These are phyloP conservation scores for Hyalella azteca DNA, from an alignment of 2,888 invertebrate species.

Conservation along the genomic window DNA sequence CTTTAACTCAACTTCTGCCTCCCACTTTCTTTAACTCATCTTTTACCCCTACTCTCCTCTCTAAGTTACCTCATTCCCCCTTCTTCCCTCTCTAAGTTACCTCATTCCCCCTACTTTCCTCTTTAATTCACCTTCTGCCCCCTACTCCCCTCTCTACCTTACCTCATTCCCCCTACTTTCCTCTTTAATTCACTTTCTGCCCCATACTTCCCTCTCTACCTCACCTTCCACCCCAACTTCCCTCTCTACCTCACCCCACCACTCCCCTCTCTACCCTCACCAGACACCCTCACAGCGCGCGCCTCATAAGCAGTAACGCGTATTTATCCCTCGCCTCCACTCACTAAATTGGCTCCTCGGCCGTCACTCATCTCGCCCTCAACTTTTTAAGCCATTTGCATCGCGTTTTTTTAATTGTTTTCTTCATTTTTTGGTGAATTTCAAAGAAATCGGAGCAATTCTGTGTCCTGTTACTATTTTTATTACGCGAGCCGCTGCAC, in stretches of 20 bases:
- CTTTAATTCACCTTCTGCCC: background rate
- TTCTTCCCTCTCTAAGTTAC: background rate
- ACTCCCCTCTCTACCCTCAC: no score
- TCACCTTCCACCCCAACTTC: background rate
- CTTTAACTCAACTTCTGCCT: background rate
- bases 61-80: background rate
- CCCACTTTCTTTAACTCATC: background rate
- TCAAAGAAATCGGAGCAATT: no score
- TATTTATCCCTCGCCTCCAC: background rate
- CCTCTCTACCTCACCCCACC: background rate
- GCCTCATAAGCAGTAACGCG: background rate
- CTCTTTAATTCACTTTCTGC: background rate
- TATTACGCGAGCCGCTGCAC: no score
- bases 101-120: background rate
- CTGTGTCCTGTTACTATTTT: no score
- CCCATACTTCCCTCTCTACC: background rate
- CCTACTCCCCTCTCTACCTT: background rate
- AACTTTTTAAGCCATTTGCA: no score
- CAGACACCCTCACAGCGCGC: no score
- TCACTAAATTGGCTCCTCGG: slow-evolving; percentile 18
- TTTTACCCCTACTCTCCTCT: background rate
- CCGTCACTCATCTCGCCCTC: background rate
- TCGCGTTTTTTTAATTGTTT: no score
- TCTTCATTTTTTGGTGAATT: no score
- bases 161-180: background rate